These are phyloP conservation scores for Rhizoglyphus robini DNA, from an alignment of 1,140 invertebrate genomes.

Conservation along the genomic window DNA sequence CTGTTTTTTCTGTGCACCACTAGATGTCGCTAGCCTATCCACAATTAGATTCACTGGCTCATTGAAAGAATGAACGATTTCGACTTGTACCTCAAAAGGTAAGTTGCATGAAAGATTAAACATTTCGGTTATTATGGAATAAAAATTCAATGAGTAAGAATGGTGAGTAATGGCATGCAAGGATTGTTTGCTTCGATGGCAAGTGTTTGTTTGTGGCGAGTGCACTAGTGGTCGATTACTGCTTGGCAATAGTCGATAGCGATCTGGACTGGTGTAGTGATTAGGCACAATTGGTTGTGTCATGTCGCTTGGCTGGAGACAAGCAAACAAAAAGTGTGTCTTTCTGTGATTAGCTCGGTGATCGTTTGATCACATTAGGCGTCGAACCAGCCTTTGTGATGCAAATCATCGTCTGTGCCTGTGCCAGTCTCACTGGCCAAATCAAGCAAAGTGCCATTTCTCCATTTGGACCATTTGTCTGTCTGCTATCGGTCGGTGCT, in stretches of 20 bases:
- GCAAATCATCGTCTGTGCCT: neutral
- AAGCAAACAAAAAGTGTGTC: neutral
- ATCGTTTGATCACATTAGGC: neutral
- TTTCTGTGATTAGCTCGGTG: neutral
- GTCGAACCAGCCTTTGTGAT: neutral
- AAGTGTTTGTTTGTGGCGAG: too few relatives aligned
- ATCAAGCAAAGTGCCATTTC: neutral
- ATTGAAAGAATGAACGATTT: too few relatives aligned
- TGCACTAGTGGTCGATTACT: too few relatives aligned
- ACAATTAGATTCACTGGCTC: too few relatives aligned
- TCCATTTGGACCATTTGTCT: neutral
- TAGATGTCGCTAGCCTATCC: too few relatives aligned
- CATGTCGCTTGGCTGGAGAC: neutral
- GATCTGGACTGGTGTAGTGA: neutral
- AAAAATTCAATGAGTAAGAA: too few relatives aligned
- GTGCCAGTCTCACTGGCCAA: neutral
- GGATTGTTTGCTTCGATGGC: too few relatives aligned
- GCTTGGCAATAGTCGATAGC: neutral
- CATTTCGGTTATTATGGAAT: too few relatives aligned
- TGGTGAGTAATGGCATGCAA: too few relatives aligned
- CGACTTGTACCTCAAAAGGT: too few relatives aligned
- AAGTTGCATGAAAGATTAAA: too few relatives aligned
- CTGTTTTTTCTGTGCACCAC: too few relatives aligned
- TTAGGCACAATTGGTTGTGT: neutral
- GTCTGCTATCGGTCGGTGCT: neutral